Base-by-base conservation (phyloP, 1,140 invertebrate genomes). In the Hypsibius dujardini region DNA sequence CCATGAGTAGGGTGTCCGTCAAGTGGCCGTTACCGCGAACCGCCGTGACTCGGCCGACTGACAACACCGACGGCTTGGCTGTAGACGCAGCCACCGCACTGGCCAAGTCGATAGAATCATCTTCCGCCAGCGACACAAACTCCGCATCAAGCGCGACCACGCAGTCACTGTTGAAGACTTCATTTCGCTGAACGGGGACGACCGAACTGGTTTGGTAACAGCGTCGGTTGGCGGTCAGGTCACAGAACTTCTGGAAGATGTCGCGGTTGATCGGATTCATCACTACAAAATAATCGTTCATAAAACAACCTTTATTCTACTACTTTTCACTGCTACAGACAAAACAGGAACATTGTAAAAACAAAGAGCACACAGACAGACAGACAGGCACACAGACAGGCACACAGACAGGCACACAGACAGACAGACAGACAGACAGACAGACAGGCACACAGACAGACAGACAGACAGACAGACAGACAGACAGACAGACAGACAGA, bases 141-240 rank as follows among this genome's bases (percentile, higher is more conserved):
- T 94, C 90, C 0, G 90, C 90, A 82, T 94, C 90, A 81, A 94
- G 90, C 1, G 88, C 90, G 0, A 93, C 87, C 70, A 92, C 78
- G 76, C 90, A 87, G 28, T 87, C 86, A 82, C 72, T 14, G 7
- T 42, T 46, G 42, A 70, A 62, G 12, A 7, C 7, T 45, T 70
- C 70, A 7, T 14, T 62, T 46, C 47, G 14, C 12, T 28, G 56
- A 70, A 50, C 46, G 47, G 56, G 12, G 3, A 62, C n/a, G 46
- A 70, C 46, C 7, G 12, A 12, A 3, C 70, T 45, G 7, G 70
- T 14, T 28, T 70, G 7, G n/a, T 50, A 47, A 12, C n/a, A 28
- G 28, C 70, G 12, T 47, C 14, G 7, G 14, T 14, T 7, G 14
- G 40, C 40, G 28, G 14, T 70, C 56, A 15, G 62, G 7, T 67